Evolutionary conservation across 2,888 invertebrate genomes (phyloP), one percentile per base, ranked within the genome.

Genomic region (Operophtera brumata): DNA sequence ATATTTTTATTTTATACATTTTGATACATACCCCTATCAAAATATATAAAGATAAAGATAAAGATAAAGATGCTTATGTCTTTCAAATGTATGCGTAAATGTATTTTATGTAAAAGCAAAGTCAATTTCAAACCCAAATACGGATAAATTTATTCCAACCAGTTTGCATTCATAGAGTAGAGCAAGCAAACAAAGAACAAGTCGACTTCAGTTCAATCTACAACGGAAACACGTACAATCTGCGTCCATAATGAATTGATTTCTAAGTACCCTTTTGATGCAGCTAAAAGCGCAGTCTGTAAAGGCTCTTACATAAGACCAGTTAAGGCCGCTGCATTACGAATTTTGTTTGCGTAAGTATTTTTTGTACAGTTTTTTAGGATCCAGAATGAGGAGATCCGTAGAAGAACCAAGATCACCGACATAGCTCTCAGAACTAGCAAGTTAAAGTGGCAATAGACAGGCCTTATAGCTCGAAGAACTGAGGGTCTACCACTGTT

Each of bases 221-320:
- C 52, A 71, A 59, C 62, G 69, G 41, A 36, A 51, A 61, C 69
- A 70, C 71, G 71, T 65, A 48, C 43, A 47, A 20, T 20, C 2
- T 20, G 20, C 40, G 43, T 42, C 50, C 36, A 39, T 43, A 59
- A 63, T 54, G 57, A 61, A 64, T 61, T 52, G 51, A 58, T 55
- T 68, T 66, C 63, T 51, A 41, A 54, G 55, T 61, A 65, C 61
- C 46, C 57, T 73, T 67, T 71, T 61, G 70, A 63, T 62, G 54
- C 61, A 62, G 54, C 55, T 59, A 32, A 48, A 35, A 25, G 40
- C 10, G 43, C 43, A 50, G 43, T 46, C 20, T n/a, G 35, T 28
- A 47, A 49, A 40, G 32, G 30, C 36, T 30, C 47, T 40, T 40
- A 40, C 14, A 39, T 14, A 47, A 36, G 30, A 14, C 14, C 32